A percentile compares a stretch with the other conserved stretches of the same genome.
Evolutionary conservation across 2,888 invertebrate genomes (phyloP).

Genomic region (Eupithecia centaureata): DNA sequence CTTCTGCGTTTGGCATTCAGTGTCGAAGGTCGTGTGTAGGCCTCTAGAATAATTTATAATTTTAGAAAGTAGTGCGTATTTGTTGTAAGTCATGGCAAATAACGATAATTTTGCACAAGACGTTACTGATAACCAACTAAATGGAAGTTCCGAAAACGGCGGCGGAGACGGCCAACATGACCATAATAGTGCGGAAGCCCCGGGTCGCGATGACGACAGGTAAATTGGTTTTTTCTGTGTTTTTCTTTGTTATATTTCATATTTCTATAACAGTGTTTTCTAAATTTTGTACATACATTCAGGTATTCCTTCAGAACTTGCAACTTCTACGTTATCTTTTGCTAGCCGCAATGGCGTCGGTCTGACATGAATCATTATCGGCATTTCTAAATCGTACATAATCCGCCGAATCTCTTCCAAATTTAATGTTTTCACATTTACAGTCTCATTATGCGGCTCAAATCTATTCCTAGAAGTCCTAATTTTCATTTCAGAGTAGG

Average conservation of each 20-base stretch:
- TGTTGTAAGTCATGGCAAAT: slow-evolving; percentile 85
- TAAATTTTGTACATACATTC: slow-evolving; percentile 55
- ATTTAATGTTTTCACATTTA: slow-evolving; percentile 70
- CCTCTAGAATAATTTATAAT: slow-evolving; percentile 79
- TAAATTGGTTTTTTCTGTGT: slow-evolving; percentile 55
- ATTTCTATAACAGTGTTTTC: slow-evolving; percentile 21
- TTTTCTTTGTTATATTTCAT: slow-evolving; percentile 7
- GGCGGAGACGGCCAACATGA: slow-evolving; percentile 88
- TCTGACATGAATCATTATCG: slow-evolving; percentile 71
- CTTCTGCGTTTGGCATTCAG: slow-evolving; percentile 83
- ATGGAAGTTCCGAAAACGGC: slow-evolving; percentile 85
- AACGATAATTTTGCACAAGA: slow-evolving; percentile 92
- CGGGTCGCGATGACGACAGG: slow-evolving; percentile 93
- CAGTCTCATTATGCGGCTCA: slow-evolving; percentile 68
- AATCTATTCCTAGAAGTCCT: slow-evolving; percentile 64
- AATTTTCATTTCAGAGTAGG: slow-evolving; percentile 77
- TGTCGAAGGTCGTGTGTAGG: slow-evolving; percentile 79
- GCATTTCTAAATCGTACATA: slow-evolving; percentile 68
- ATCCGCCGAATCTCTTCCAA: slow-evolving; percentile 77
- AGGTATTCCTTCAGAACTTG: slow-evolving; percentile 51
- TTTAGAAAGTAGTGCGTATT: slow-evolving; percentile 82
- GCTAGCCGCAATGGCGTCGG: slow-evolving; percentile 78
- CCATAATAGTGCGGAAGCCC: slow-evolving; percentile 89
- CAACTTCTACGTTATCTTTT: slow-evolving; percentile 43
- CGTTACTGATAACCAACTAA: slow-evolving; percentile 88